A percentile compares a stretch with the other conserved stretches of the same genome.
phyloP scores from a whole-genome alignment of 2,888 invertebrate species.

The Therioaphis trifolii region DNA sequence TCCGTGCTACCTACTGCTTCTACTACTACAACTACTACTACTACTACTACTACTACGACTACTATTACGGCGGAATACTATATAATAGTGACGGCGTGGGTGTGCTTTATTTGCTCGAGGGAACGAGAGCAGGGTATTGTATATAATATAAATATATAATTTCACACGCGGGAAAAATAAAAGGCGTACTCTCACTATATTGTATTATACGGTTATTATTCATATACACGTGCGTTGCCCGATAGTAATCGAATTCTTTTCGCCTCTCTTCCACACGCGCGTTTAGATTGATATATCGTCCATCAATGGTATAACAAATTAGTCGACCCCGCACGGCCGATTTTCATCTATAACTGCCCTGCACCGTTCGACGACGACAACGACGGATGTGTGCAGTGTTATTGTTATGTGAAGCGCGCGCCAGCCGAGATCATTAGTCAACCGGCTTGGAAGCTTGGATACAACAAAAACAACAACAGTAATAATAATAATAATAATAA shows the following conservation, averaged over 20 bases:
- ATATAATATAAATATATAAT: background rate
- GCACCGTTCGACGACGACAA: no score
- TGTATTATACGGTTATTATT: background rate
- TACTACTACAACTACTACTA: background rate
- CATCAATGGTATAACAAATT: constrained; percentile 44
- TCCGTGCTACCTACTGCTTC: background rate
- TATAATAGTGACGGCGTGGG: background rate
- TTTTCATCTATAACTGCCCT: background rate
- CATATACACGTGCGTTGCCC: background rate
- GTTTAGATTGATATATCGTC: background rate
- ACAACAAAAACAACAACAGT: constrained; percentile 9
- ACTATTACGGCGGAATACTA: background rate
- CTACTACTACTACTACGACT: constrained; percentile 8
- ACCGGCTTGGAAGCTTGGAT: background rate
- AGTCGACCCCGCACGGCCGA: constrained; percentile 6
- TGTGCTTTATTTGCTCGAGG: background rate
- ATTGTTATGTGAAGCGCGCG: background rate
- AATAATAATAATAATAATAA: background rate
- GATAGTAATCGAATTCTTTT: constrained; percentile 38
- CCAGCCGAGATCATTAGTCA: constrained; percentile 8
- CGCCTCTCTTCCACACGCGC: constrained; percentile 17
- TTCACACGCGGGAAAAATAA: constrained; percentile 33
- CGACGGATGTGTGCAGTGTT: background rate
- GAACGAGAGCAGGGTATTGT: background rate
- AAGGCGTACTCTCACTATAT: constrained; percentile 9